These are phyloP conservation scores for Papilio protenor DNA, from an alignment of 2,888 invertebrate genomes.

Conservation along the genomic window DNA sequence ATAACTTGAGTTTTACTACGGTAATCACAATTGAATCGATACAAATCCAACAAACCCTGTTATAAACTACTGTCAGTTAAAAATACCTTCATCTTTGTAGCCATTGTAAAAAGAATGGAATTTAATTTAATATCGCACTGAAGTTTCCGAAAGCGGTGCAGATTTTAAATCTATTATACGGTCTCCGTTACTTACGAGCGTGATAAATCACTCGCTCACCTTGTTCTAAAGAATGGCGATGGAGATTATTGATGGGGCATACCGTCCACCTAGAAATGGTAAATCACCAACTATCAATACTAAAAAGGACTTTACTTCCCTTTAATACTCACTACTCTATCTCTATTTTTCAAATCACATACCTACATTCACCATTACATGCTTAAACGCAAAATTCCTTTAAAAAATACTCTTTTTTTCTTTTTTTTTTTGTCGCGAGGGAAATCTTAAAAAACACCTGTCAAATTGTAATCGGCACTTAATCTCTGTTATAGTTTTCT, in stretches of 20 bases:
- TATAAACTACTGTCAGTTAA: background rate
- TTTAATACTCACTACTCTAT: background rate
- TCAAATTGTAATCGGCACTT: no score
- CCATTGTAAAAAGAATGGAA: conserved; percentile 2
- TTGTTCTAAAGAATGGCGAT: conserved; percentile 24
- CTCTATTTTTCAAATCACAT: background rate
- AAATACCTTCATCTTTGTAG: conserved; percentile 2
- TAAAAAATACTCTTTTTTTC: background rate
- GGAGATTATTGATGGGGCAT: conserved; percentile 29
- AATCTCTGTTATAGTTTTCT: no score
- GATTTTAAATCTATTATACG: conserved; percentile 38
- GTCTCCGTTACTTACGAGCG: conserved; percentile 32
- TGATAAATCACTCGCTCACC: conserved; percentile 30
- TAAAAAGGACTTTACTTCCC: background rate
- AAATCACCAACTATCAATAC: conserved; percentile 23
- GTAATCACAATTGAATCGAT: no score
- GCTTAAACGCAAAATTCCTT: background rate
- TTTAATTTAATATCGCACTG: conserved; percentile 26
- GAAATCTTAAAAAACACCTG: no score
- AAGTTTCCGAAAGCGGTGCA: conserved; percentile 39
- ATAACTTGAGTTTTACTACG: no score
- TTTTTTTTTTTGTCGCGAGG: no score
- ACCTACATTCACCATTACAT: no score
- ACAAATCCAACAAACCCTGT: conserved; percentile 7
- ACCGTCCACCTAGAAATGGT: background rate